These are phyloP conservation scores for Malurus elegans DNA, from an alignment of 2,113 vertebrate genomes.

Conservation along the genomic window DNA sequence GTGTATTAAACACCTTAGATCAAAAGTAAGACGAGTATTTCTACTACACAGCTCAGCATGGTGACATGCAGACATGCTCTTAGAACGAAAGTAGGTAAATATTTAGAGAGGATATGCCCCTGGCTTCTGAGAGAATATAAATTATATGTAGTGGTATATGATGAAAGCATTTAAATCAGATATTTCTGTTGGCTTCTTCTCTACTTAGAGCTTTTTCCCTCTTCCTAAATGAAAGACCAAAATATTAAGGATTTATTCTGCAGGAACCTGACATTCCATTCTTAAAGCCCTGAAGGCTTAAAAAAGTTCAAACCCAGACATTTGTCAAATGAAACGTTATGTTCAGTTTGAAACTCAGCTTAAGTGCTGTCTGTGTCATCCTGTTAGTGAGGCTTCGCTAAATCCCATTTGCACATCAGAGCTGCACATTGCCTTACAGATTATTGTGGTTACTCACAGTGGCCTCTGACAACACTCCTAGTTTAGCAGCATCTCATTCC, in stretches of 20 bases:
- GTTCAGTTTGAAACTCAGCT: constrained; percentile 31
- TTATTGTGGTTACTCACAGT: not conserved
- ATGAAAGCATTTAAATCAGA: constrained; percentile 22
- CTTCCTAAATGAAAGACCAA: not conserved
- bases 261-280: not conserved
- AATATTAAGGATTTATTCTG: constrained; percentile 42
- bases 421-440: not conserved
- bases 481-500: not conserved
- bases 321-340: constrained; percentile 1
- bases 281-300: constrained; percentile 17
- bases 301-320: constrained; percentile 45
- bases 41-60: not conserved
- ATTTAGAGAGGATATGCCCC: not conserved
- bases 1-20: not conserved
- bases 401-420: constrained; percentile 33
- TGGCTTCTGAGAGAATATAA: constrained; percentile 3
- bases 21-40: not conserved
- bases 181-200: not conserved
- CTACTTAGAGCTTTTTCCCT: not conserved
- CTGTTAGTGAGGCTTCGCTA: not conserved
- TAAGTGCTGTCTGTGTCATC: not conserved
- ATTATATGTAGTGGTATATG: not conserved
- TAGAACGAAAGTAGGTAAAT: constrained; percentile 4
- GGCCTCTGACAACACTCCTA: not conserved
- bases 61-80: not conserved